Base-by-base conservation (phyloP, 2,888 invertebrate genomes). In the Scrobipalpa atriplicella region DNA sequence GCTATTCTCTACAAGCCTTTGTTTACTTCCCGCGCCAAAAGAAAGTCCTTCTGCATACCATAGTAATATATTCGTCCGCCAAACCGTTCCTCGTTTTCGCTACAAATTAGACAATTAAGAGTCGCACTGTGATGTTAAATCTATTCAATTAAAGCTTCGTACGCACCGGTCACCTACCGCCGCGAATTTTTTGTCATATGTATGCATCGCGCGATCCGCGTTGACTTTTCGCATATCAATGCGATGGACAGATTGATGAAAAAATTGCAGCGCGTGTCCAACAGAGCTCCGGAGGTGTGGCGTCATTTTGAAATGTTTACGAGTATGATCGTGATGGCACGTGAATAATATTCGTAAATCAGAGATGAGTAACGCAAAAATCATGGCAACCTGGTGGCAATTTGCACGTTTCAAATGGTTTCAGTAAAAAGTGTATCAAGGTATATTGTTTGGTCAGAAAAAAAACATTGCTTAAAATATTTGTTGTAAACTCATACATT, bases 91-190 rank as follows among this genome's bases (percentile, higher is more conserved):
- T 84, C 86, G 90, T 89, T 91, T 92, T 92, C 90, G 91, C 87
- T 86, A 85, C 85, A 92, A 92, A 92, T 92, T 89, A 92, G 90
- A 90, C 92, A 86, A 92, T 92, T 92, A 92, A 78, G 88, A 92
- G 90, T 89, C 92, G 79, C 70, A 65, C 69, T 84, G 85, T 85
- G 88, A 77, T 77, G 84, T 84, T 81, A 83, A 81, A 90, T 90
- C 92, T 92, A 92, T 92, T 87, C 79, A 90, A 92, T 92, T 92
- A 92, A 90, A 90, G 84, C 92, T 75, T 85, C 78, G 78, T 87
- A 87, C 86, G 89, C 86, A 75, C 77, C 78, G 83, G 86, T 82
- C 86, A 92, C 92, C 92, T 91, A 89, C 92, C 91, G 91, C 92
- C 81, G 75, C 78, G 92, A 90, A 91, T 92, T 87, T 87, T 92